A percentile compares a stretch with the other conserved stretches of the same genome.
Conservation (phyloP, 2,888 invertebrate genomes). For the Heliconius cydno region DNA sequence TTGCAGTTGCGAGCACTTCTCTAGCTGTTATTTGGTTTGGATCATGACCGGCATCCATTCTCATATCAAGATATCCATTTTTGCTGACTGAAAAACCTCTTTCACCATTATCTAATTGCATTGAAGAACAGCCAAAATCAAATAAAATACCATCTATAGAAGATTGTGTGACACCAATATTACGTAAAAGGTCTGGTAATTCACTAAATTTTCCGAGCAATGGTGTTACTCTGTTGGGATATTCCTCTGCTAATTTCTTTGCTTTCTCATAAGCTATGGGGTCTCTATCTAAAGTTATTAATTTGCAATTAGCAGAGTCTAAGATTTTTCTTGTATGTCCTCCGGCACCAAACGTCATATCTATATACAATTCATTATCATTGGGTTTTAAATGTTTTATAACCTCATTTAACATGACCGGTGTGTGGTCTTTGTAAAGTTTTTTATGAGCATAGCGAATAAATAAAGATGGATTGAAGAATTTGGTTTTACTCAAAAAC, state of each 20-base stretch:
- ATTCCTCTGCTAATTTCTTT: slow-evolving; percentile 84
- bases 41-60: slow-evolving; percentile 93
- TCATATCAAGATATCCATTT: slow-evolving; percentile 96
- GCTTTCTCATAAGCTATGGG: slow-evolving; percentile 90
- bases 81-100: slow-evolving; percentile 94
- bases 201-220: slow-evolving; percentile 95
- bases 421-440: slow-evolving; percentile 83
- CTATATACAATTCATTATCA: slow-evolving; percentile 87
- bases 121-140: slow-evolving; percentile 97
- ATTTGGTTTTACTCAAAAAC: slow-evolving; percentile 55
- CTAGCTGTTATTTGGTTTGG: slow-evolving; percentile 91
- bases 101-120: slow-evolving; percentile 93
- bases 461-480: slow-evolving; percentile 48
- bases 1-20: slow-evolving; percentile 91
- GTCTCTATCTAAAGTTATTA: slow-evolving; percentile 95
- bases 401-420: slow-evolving; percentile 90
- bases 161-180: slow-evolving; percentile 82
- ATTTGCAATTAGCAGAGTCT: slow-evolving; percentile 85
- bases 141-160: slow-evolving; percentile 94
- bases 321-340: slow-evolving; percentile 93
- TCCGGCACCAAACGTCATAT: slow-evolving; percentile 98
- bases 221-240: slow-evolving; percentile 89
- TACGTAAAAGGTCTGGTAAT: slow-evolving; percentile 86
- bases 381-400: slow-evolving; percentile 86
- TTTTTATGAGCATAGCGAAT: slow-evolving; percentile 58